Base-by-base conservation (phyloP, 2,797 vertebrate genomes). In the Intellagama lesueurii region DNA sequence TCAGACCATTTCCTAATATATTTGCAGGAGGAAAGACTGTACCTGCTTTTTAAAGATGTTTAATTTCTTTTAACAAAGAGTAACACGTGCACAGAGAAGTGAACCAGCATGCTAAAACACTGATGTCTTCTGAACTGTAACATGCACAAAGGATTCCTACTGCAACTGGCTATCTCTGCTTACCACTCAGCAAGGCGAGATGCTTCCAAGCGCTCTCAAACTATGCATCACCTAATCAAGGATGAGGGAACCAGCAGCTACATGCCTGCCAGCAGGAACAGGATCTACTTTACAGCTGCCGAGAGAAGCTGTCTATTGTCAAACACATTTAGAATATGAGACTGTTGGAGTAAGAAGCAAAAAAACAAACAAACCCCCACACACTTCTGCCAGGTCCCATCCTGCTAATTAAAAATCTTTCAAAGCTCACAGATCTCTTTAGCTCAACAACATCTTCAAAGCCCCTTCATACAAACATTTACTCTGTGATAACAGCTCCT, bases 141-240 rank as follows among this genome's bases (percentile, higher is more conserved):
- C 66, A 83, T 66, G 35, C 44, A 78, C 17, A 64, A 4, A 0
- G 35, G 19, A 68, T 0, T n/a, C 22, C 69, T 81, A 60, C 44
- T 0, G 0, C 0, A 81, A 64, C 84, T 89, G 24, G 7, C 40
- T 8, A 26, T 22, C 49, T 83, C 0, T 32, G 0, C 40, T 75
- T 91, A 81, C 79, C 73, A 26, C n/a, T 78, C 26, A 64, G 72
- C 32, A 81, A 91, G 64, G 56, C 14, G 56, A 78, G 72, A 49
- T 49, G 40, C 82, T 88, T 30, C 5, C 64, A 5, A 30, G 49
- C 4, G 6, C n/a, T 70, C 40, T 76, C 83, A 87, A 85, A n/a
- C 73, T 85, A 49, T 66, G 47, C 90, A 1, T 83, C 88, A 87
- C 82, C 75, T 47, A 87, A 87, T 14, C 88, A 12, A 84, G 72